A percentile compares a stretch with the other conserved stretches of the same genome.
Conservation (phyloP, 2,797 vertebrate genomes). For the Gadopsis bispinosus region DNA sequence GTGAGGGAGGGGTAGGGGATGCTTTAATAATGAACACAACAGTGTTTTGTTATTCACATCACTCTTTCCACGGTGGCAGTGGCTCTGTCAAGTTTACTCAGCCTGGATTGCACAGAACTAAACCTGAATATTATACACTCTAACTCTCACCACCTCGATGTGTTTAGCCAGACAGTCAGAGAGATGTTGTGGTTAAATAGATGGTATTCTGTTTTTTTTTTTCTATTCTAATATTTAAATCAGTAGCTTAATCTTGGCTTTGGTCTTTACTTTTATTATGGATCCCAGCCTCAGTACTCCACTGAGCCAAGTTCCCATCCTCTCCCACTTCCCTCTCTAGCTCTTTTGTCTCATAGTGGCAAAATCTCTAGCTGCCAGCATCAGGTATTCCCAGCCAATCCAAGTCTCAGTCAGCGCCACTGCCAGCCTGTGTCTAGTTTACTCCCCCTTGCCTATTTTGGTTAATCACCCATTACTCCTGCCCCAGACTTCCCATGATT, state of each 20-base stretch:
- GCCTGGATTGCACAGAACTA: conserved; percentile 40
- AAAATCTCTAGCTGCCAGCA: conserved; percentile 53
- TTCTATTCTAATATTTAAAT: conserved; percentile 1
- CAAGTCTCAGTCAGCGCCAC: conserved; percentile 40
- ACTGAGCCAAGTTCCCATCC: conserved; percentile 65
- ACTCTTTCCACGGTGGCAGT: conserved; percentile 51
- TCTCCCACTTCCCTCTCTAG: conserved; percentile 42
- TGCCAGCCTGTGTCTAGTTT: conserved; percentile 55
- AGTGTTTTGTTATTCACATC: conserved; percentile 68
- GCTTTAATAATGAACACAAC: conserved; percentile 57
- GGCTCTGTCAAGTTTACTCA: conserved; percentile 52
- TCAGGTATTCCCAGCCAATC: conserved; percentile 58
- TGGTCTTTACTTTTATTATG: conserved; percentile 17
- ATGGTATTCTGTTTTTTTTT: not conserved
- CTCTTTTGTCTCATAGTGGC: conserved; percentile 50
- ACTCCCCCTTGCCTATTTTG: conserved; percentile 67
- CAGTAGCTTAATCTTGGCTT: not conserved
- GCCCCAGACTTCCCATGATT: conserved; percentile 76
- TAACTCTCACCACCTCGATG: not conserved
- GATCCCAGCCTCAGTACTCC: conserved; percentile 30
- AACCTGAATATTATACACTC: conserved; percentile 13
- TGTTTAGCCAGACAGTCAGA: conserved; percentile 24
- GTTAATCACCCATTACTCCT: conserved; percentile 81
- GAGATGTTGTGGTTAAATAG: not conserved
- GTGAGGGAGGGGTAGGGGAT: conserved; percentile 29